Evolutionary conservation across 2,888 invertebrate genomes (phyloP), one percentile per base, ranked within the genome.

Genomic region (Mantis religiosa): DNA sequence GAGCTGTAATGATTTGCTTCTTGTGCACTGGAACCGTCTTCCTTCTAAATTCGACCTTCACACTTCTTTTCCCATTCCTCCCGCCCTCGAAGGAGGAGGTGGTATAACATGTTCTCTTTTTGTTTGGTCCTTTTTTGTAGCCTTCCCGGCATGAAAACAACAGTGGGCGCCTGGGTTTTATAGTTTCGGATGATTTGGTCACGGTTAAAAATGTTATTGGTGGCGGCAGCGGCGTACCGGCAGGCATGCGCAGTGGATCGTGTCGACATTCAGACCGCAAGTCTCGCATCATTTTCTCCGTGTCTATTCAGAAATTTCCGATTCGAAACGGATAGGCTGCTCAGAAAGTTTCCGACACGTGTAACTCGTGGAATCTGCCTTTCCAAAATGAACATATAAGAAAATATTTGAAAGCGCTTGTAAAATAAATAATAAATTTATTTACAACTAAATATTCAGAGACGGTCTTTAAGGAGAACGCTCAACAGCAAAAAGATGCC

Each of bases 121-220:
- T 87, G 30, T 82, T 82, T 71, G 28, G 28, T 41, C 34, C 82
- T 82, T 87, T 71, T 87, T 85, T 15, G 27, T 54, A 41, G 15
- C 81, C 87, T 15, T 87, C 82, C 54, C 54, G 54, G 54, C 54
- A 71, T 71, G 54, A 71, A 87, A 82, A 82, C 82, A 82, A 87
- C 25, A 30, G 27, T 71, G 87, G 87, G 87, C 87, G 87, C 87
- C 87, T 87, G 25, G 87, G 87, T 87, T 87, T 87, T 87, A 82
- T 87, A 87, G 87, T 82, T 71, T 87, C 87, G 34, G 82, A 87
- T 82, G 87, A 82, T 82, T 87, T 87, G 87, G 87, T 87, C 87
- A 87, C 87, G 87, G 87, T 87, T 87, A 34, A 82, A 87, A 87
- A 87, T 87, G 87, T 87, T 87, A 82, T 87, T 87, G 87, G 87